Base-by-base conservation (phyloP, 2,888 invertebrate genomes). In the Rhabditophanes sp. region DNA sequence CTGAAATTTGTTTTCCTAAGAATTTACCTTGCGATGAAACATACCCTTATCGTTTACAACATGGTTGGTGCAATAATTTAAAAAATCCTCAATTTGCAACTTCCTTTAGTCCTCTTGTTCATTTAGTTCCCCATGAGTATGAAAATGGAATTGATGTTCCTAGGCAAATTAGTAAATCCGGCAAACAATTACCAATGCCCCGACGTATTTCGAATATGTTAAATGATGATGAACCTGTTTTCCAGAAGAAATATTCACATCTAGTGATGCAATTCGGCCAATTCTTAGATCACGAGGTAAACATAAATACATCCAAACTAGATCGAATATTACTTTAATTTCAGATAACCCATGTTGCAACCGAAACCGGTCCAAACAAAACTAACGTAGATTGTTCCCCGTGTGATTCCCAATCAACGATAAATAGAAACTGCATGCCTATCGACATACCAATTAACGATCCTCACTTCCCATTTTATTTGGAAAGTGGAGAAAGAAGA, bases 381-480 rank as follows among this genome's bases (percentile, higher is more conserved):
- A 45, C 53, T 15, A 46, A 56, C 17, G 44, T 64, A 11, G 60
- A 64, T 42, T 64, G 64, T 23, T 39, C 42, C 19, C 41, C 50
- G 8, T 88, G 88, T 63, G 82, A 87, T 60, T 82, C 85, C 0
- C 74, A 78, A 0, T 72, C 78, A 30, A 80, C 80, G 0, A 82
- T 87, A 1, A 87, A 87, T 65, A 82, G 83, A 0, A 85, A 87
- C 63, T 88, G 88, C 64, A 79, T 80, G 70, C 88, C 88, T 0
- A 82, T 88, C 70, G 79, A 79, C 0, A 78, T 88, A 0, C 0
- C 87, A 85, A 27, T 77, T 0, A 80, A 81, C 0, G 88, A 88
- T 67, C 80, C 82, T 41, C 82, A 78, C 67, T 88, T 83, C 65
- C 71, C 71, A n/a, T 79, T 81, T 43, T 46, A 79, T 20, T 82